Base-by-base conservation (phyloP, 2,888 invertebrate genomes). In the Trisateles emortualis region DNA sequence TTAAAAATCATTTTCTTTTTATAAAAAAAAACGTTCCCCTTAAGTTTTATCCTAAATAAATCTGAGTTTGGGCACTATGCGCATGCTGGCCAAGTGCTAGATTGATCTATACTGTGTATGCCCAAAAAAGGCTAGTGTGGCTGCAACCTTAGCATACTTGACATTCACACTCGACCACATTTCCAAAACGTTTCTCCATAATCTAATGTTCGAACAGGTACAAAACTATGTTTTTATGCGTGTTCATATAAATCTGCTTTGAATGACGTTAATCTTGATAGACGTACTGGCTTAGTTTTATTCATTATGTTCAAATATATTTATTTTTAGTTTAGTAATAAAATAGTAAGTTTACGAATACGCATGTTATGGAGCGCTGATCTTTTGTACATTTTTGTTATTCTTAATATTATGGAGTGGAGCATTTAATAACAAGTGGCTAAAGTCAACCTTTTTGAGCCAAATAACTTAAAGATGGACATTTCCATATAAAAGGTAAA, bases 221-320 rank as follows among this genome's bases (percentile, higher is more conserved):
- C 65, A 71, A 68, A 71, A 68, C 57, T 71, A 65, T 62, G 63
- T 68, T 68, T 70, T 68, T 71, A 65, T 68, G 43, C 58, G 56
- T 63, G 68, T 62, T 64, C 68, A 48, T 68, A 71, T 71, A 71
- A 71, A 71, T 71, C 71, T 71, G 64, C 51, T 68, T 68, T 64
- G 71, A 66, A 68, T 62, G 71, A 71, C 71, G 64, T 57, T 71
- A 71, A 71, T 71, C 71, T 71, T 71, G 71, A 71, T 62, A 62
- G 71, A 71, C 71, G 68, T 56, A 50, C 33, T 67, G 58, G 71
- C 66, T 71, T 71, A 68, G 55, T 68, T 64, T 60, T 58, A 70
- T 71, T 71, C 65, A 68, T 62, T 64, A 68, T 42, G 67, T 60
- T 69, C 36, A 47, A 55, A 60, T 67, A 55, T 67, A 58, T 56